Evolutionary conservation across 2,888 invertebrate genomes (phyloP).

Genomic region (Meteorus cinctellus): DNA sequence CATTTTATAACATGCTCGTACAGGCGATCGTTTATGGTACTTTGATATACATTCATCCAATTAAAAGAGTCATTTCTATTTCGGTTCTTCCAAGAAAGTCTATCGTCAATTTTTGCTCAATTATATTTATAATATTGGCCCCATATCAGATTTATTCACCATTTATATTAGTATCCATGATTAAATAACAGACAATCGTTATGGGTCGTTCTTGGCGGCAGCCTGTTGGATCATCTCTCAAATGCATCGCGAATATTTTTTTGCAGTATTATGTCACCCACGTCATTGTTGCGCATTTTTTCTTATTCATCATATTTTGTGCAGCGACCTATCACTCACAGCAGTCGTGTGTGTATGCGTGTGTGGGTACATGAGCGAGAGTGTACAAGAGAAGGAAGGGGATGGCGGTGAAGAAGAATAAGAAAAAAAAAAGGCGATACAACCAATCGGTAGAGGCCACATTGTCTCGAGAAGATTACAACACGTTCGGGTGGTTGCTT

Average conservation of each 20-base stretch:
- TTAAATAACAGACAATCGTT: too few relatives aligned
- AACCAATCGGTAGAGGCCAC: conserved; percentile 65
- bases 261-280: conserved; percentile 37
- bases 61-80: conserved; percentile 67
- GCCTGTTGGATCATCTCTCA: too few relatives aligned
- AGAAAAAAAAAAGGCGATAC: conserved; percentile 30
- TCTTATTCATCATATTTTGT: conserved; percentile 68
- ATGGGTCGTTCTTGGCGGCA: too few relatives aligned
- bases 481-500: conserved; percentile 71
- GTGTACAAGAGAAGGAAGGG: neutral
- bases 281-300: conserved; percentile 66
- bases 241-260: too few relatives aligned
- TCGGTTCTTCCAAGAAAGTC: conserved; percentile 68
- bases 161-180: too few relatives aligned
- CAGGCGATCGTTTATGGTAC: conserved; percentile 73
- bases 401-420: neutral
- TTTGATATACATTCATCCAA: conserved; percentile 60
- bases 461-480: conserved; percentile 73
- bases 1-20: conserved; percentile 59
- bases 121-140: conserved; percentile 35
- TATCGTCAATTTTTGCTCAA: conserved; percentile 51
- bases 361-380: neutral
- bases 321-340: conserved; percentile 42
- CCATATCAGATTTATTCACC: neutral
- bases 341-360: too few relatives aligned